Evolutionary conservation across 2,888 invertebrate species (phyloP), one percentile per base, ranked within the genome.

Genomic region (Ennomos quercinarius): DNA sequence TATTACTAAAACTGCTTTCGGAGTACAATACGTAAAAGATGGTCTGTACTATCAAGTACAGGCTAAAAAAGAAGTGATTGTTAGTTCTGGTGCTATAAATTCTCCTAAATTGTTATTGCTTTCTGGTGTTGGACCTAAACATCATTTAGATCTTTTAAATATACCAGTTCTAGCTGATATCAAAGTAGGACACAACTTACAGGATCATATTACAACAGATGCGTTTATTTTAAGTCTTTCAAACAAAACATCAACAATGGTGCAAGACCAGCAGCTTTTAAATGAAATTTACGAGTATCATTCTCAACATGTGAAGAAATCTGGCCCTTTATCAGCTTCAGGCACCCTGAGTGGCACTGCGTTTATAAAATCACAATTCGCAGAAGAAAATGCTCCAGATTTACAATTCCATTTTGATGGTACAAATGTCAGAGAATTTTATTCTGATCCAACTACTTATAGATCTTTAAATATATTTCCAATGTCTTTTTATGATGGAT

Each of bases 151-250:
- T 57, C 80, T 80, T 56, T 74, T 93, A 8, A 84, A 89, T 38
- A 95, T 95, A 51, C 85, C 92, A 1, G 91, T 95, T 0, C 77
- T 96, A 5, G 87, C 93, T 44, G 93, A 96, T 82, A 85, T 96
- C 48, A 94, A 94, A 46, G 96, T 97, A 0, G 96, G 97, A 0
- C 87, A 93, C 66, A 97, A 97, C 80, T 86, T 97, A 1, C 96
- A 96, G 74, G 95, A 96, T 74, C 96, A 97, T 74, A 93, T 96
- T 0, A 96, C 96, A 0, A 93, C 94, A 8, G 94, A 94, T 68
- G 94, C 93, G 2, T 82, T 95, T 1, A 70, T 80, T 39, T 53
- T 91, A 40, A 65, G 75, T 39, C 66, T 95, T 10, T 88, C 91
- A 0, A 94, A 95, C 70, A 87, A 93, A 78, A 93, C 94, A 0